phyloP scores from a whole-genome alignment of 2,113 vertebrate species.

The Elephas maximus region DNA sequence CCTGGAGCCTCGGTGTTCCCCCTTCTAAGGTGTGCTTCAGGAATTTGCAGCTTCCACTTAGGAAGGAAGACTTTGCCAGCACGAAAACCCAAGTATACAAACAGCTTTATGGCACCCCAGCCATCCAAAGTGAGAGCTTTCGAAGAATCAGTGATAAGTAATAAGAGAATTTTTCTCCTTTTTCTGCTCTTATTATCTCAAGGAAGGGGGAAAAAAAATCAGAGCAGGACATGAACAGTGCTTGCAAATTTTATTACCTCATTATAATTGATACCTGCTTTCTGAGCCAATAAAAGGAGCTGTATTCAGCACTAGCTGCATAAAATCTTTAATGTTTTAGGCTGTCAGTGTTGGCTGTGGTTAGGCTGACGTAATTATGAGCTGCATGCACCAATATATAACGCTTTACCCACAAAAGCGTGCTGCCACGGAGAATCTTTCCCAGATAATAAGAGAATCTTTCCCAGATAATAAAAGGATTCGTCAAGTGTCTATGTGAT shows the following conservation, averaged over 20 bases:
- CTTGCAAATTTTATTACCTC: constrained; percentile 75
- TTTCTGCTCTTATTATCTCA: constrained; percentile 56
- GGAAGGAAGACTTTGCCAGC: constrained; percentile 71
- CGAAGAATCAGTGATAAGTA: constrained; percentile 59
- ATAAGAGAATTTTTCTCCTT: constrained; percentile 41
- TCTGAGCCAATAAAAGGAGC: constrained; percentile 69
- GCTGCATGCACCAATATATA: constrained; percentile 45
- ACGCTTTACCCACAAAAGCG: constrained; percentile 64
- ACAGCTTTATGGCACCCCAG: constrained; percentile 66
- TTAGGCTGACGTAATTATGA: constrained; percentile 73
- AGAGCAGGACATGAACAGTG: constrained; percentile 43
- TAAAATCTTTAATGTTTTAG: constrained; percentile 78
- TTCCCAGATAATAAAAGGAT: constrained; percentile 63
- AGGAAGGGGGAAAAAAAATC: constrained; percentile 49
- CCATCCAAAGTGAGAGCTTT: constrained; percentile 25
- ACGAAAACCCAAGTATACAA: constrained; percentile 41
- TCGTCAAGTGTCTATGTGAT: constrained; percentile 59
- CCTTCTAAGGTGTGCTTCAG: constrained; percentile 83
- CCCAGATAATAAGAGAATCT: constrained; percentile 46
- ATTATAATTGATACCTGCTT: constrained; percentile 82
- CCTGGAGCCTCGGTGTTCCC: constrained; percentile 69
- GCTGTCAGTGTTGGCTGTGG: constrained; percentile 70
- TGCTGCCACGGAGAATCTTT: neutral
- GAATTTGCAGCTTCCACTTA: constrained; percentile 74
- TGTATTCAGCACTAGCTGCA: constrained; percentile 12